A percentile compares a stretch with the other conserved stretches of the same genome.
These are phyloP conservation scores for Pandion haliaetus DNA, from an alignment of 2,113 vertebrate genomes.

Conservation along the genomic window DNA sequence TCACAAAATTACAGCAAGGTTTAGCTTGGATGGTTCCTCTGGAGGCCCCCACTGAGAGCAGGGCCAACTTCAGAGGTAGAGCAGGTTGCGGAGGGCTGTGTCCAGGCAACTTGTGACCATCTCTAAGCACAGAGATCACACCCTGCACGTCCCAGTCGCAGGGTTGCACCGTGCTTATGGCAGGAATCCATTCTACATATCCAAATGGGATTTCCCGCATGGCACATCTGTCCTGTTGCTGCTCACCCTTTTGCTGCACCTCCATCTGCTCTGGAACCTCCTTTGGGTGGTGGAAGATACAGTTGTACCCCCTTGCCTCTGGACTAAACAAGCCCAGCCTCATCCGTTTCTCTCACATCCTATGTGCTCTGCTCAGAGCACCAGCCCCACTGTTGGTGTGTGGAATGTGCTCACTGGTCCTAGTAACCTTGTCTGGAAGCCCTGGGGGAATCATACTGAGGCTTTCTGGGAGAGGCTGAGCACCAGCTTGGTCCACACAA, in stretches of 20 bases:
- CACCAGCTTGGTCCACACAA: neutral
- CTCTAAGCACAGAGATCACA: too few relatives aligned
- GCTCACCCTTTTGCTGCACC: neutral
- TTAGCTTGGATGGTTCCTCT: neutral
- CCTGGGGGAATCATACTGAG: neutral
- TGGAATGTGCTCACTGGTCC: neutral
- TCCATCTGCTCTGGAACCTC: neutral
- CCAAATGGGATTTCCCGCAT: neutral
- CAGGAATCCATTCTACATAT: neutral
- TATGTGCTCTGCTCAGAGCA: neutral
- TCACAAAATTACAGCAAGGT: neutral
- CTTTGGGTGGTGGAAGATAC: neutral
- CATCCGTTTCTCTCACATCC: neutral
- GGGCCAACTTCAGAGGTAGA: neutral
- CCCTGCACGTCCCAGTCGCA: neutral
- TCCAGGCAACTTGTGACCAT: neutral
- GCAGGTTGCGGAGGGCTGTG: fast-evolving
- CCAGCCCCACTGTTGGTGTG: neutral
- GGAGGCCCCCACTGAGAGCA: neutral
- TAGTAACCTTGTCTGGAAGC: neutral
- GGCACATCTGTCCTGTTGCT: fast-evolving
- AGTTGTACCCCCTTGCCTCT: neutral
- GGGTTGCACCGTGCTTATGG: fast-evolving
- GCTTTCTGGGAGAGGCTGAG: neutral
- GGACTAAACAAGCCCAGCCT: neutral